Evolutionary conservation across 2,888 invertebrate genomes (phyloP).

Genomic region (Conchocele bisecta): DNA sequence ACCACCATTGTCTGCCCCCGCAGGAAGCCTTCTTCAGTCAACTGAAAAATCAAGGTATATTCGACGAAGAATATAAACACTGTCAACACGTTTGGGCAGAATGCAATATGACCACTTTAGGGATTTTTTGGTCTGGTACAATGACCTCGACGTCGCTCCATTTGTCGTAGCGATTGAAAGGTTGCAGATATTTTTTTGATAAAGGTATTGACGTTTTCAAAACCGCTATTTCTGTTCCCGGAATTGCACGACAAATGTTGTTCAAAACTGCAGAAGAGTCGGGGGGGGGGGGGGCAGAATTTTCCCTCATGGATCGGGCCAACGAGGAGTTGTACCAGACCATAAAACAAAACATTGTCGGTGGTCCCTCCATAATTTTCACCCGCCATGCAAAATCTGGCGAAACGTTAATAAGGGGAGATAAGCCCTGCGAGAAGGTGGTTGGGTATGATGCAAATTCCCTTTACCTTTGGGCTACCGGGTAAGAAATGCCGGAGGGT

Average conservation of each 20-base stretch:
- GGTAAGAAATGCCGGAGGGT: slow-evolving; percentile 52
- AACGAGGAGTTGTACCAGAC: slow-evolving; percentile 20
- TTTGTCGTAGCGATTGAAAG: slow-evolving; percentile 23
- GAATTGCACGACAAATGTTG: slow-evolving; percentile 30
- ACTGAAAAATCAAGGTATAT: slow-evolving; percentile 20
- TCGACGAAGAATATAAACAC: slow-evolving; percentile 13
- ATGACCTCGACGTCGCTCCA: slow-evolving; percentile 34
- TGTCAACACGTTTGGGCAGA: slow-evolving; percentile 47
- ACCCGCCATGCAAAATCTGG: slow-evolving; percentile 30
- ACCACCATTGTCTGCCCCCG: not conserved
- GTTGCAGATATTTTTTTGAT: slow-evolving; percentile 9
- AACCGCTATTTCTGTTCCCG: slow-evolving; percentile 25
- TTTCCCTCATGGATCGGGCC: slow-evolving; percentile 16
- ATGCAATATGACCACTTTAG: slow-evolving; percentile 43
- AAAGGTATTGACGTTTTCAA: slow-evolving; percentile 41
- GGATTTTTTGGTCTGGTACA: slow-evolving; percentile 57
- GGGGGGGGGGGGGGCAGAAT: not conserved
- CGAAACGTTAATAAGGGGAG: slow-evolving; percentile 32
- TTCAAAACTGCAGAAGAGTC: not conserved
- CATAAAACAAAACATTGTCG: slow-evolving; percentile 33
- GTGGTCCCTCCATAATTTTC: slow-evolving; percentile 44
- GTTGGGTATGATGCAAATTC: slow-evolving; percentile 56
- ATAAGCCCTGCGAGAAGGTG: slow-evolving; percentile 37
- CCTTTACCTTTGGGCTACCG: slow-evolving; percentile 45
- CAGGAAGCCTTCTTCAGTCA: slow-evolving; percentile 5